phyloP scores from a whole-genome alignment of 2,888 invertebrate genomes.

The Plagiodera versicolora region DNA sequence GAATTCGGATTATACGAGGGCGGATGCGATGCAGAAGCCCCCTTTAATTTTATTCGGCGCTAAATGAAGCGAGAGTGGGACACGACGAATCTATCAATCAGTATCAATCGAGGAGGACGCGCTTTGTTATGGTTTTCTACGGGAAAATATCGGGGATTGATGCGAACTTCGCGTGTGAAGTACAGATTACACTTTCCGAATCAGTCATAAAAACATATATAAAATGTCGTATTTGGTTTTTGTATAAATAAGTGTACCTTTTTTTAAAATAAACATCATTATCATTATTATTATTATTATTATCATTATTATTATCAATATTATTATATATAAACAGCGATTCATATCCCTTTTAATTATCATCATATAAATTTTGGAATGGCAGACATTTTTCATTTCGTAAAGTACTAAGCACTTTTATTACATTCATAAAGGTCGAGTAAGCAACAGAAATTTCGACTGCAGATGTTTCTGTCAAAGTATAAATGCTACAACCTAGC shows the following conservation, averaged over 20 bases:
- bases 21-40: no score
- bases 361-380: conserved; percentile 9
- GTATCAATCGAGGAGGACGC: conserved; percentile 22
- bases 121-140: conserved; percentile 17
- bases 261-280: no score
- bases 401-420: not conserved
- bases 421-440: not conserved
- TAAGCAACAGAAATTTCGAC: not conserved
- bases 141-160: conserved; percentile 9
- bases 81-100: conserved; percentile 22
- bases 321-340: no score
- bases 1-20: conserved; percentile 1
- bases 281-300: no score
- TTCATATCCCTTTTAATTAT: not conserved
- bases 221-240: no score
- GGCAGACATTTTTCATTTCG: not conserved
- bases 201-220: no score
- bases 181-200: no score
- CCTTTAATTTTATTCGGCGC: no score
- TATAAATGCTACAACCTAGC: no score
- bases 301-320: no score
- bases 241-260: no score
- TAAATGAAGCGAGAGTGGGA: conserved; percentile 30
- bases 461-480: not conserved
- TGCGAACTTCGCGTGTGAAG: not conserved